Evolutionary conservation across 2,888 invertebrate genomes (phyloP).

Genomic region (Drosophila phalerata): DNA sequence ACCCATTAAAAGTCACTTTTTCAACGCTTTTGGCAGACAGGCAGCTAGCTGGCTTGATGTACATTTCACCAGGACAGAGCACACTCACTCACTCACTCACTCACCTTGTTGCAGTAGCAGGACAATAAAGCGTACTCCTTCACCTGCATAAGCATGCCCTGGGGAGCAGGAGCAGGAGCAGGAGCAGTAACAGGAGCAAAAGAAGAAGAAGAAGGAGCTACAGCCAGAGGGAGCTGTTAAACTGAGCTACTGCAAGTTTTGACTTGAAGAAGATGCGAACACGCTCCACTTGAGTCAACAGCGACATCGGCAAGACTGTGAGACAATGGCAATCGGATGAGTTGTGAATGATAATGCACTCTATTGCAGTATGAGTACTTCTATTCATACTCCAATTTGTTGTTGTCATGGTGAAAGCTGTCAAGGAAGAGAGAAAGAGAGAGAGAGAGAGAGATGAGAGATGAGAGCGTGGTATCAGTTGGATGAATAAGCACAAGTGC

Average conservation of each 20-base stretch:
- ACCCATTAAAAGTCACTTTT: slow-evolving; percentile 84
- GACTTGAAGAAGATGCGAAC: slow-evolving; percentile 1
- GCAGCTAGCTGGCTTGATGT: slow-evolving; percentile 42
- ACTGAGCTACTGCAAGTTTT: slow-evolving; percentile 41
- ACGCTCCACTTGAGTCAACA: slow-evolving; percentile 53
- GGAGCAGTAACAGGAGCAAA: background rate
- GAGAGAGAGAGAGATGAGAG: slow-evolving; percentile 11
- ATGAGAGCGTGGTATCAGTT: slow-evolving; percentile 24
- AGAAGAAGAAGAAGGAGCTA: background rate
- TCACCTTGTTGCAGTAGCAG: slow-evolving; percentile 55
- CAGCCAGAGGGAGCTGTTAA: slow-evolving; percentile 40
- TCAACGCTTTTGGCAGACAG: slow-evolving; percentile 71
- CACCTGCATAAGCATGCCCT: slow-evolving; percentile 64
- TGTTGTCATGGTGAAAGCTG: slow-evolving; percentile 39
- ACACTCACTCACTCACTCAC: slow-evolving; percentile 39
- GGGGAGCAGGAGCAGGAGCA: slow-evolving; percentile 27
- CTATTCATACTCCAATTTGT: slow-evolving; percentile 1
- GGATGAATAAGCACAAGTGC: slow-evolving; percentile 42
- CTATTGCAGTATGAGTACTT: slow-evolving; percentile 4
- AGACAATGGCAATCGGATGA: slow-evolving; percentile 78
- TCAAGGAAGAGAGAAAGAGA: slow-evolving; percentile 25
- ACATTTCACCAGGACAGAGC: slow-evolving; percentile 40
- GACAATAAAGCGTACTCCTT: slow-evolving; percentile 49
- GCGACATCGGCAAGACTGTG: slow-evolving; percentile 46
- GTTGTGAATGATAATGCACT: slow-evolving; percentile 76